Base-by-base conservation (phyloP, 2,888 invertebrate genomes). In the Pterobdella sp. region DNA sequence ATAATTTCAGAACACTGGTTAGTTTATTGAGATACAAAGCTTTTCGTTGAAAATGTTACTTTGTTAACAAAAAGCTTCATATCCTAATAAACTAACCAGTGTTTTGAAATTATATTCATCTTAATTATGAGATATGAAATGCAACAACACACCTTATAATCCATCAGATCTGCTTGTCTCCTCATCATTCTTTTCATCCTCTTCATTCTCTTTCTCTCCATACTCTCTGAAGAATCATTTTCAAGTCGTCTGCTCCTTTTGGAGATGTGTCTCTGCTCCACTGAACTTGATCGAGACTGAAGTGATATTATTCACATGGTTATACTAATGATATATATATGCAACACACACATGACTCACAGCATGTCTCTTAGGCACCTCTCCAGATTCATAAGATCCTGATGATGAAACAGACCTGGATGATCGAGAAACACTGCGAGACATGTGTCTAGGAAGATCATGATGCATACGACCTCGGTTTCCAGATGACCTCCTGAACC, bases 201-300 rank as follows among this genome's bases (percentile, higher is more conserved):
- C 60, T 56, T 56, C 60, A 56, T n/a, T 26, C 60, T 56, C 60
- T 56, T 56, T n/a, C 60, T 56, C n/a, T 56, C 60, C 18, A 26
- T 56, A 26, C 60, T 56, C n/a, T 56, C 10, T 56, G 60, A 56
- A 4, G 60, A 56, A 14, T 56, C 60, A 22, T 42, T 42, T 7
- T 42, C 22, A n/a, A 26, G 7, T 22, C 60, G 60, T 56, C 10
- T 56, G 18, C 60, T 22, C 26, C 60, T 7, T 22, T 56, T 56
- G 7, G 60, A 56, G 60, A 26, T 26, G 4, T 56, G 18, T 26
- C 26, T 56, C 22, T 42, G 49, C 22, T 42, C 49, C 10, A 22
- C n/a, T 56, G 60, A 56, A 26, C 60, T 56, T 22, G 60, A 56
- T 26, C 60, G 60, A 7, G 60, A 56, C 60, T 56, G 60, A 18